A percentile compares a stretch with the other conserved stretches of the same genome.
Evolutionary conservation across 1,140 invertebrate genomes (phyloP).

Genomic region (Leptopilina boulardi): DNA sequence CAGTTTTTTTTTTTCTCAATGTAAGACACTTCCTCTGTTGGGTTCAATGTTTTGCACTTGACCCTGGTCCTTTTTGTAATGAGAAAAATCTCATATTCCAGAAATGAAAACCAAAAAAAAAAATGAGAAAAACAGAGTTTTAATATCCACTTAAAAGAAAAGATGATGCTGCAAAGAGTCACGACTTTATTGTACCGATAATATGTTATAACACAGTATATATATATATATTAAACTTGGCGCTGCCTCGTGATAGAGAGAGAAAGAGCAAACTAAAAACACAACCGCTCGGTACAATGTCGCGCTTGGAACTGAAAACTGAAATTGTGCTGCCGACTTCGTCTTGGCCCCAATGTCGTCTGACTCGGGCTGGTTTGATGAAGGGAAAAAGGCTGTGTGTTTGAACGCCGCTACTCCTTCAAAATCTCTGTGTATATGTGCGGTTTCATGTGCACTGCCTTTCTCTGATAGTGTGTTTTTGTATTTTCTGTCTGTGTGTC

Average conservation of each 20-base stretch:
- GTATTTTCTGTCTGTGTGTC: neutral
- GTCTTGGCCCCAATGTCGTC: conserved; percentile 65
- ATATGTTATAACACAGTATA: neutral
- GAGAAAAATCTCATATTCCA: conserved; percentile 37
- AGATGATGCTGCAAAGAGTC: neutral
- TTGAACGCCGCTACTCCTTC: conserved; percentile 43
- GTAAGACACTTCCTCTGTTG: conserved; percentile 21
- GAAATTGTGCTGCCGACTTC: conserved; percentile 59
- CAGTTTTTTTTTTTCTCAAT: conserved; percentile 12
- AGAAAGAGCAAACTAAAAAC: neutral
- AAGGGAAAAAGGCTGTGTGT: conserved; percentile 52
- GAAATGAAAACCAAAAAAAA: neutral
- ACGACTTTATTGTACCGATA: conserved; percentile 15
- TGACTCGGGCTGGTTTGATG: conserved; percentile 62
- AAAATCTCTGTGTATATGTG: conserved; percentile 35
- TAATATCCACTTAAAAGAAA: conserved; percentile 26
- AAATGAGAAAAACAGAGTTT: conserved; percentile 23
- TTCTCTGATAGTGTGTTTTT: conserved; percentile 31
- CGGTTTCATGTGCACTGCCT: conserved; percentile 14
- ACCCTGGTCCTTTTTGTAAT: neutral
- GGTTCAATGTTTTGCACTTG: conserved; percentile 4
- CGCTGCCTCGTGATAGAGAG: neutral
- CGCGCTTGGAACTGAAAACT: conserved; percentile 67
- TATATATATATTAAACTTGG: conserved; percentile 22
- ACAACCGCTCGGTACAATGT: conserved; percentile 65